Evolutionary conservation across 2,888 invertebrate genomes (phyloP), one percentile per base, ranked within the genome.

Genomic region (Epirrita christyi): DNA sequence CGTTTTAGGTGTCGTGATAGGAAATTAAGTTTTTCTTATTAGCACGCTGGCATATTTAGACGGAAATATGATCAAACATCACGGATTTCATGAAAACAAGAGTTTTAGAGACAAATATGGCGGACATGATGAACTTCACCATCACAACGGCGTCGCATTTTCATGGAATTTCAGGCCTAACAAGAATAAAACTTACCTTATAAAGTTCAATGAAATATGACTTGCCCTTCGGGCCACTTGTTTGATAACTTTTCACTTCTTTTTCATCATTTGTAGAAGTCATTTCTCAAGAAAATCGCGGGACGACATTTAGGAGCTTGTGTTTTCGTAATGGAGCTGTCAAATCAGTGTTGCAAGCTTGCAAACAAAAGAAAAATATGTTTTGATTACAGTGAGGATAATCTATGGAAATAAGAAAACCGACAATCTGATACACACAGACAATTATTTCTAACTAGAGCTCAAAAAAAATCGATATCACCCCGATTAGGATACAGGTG

Each of bases 291-390:
- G 86, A 90, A 92, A 92, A 91, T 89, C 85, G 86, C 88, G 89
- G 90, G 86, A 88, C 88, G 92, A 92, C 92, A 92, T 92, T 89
- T 91, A 90, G 86, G 86, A 86, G 92, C 92, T 92, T 91, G 92
- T 92, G 91, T 92, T 92, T 92, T 91, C 88, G 78, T 79, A 83
- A 85, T 83, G 83, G 81, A 84, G 83, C 88, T 92, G 92, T 92
- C 92, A 92, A 91, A 91, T 78, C 61, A 78, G 78, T 84, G 78
- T 82, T 87, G 73, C 85, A 2, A 2, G 37, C 52, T 82, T 87
- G 73, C 85, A 2, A 2, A 37, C 52, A 8, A 15, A 1, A 27
- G 13, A 52, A 46, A 73, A 72, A 64, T 69, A 38, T 41, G 6
- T 47, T 10, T 0, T 29, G 34, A 42, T 21, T 45, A 9, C 38